A percentile compares a stretch with the other conserved stretches of the same genome.
These are phyloP conservation scores for Atrichornis clamosus DNA, from an alignment of 2,113 vertebrate genomes.

Conservation along the genomic window DNA sequence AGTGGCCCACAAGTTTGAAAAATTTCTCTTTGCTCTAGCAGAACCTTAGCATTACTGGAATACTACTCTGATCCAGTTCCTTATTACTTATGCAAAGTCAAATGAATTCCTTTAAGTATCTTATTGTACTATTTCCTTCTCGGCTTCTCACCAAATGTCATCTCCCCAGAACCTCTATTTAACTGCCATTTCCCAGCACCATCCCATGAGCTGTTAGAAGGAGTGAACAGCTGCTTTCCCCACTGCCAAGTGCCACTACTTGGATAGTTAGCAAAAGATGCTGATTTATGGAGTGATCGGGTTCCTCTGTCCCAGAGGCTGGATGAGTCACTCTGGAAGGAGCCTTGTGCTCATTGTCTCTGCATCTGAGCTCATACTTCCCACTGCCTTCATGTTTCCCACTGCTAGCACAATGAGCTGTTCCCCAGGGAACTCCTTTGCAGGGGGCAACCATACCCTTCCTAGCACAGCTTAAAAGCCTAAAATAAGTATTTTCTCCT, in stretches of 20 bases:
- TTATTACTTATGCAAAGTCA: background rate
- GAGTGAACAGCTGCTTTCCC: constrained; percentile 9
- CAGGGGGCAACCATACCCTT: background rate
- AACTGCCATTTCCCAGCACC: background rate
- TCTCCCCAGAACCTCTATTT: background rate
- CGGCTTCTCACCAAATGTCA: background rate
- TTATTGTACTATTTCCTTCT: background rate
- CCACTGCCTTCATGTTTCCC: constrained; percentile 50
- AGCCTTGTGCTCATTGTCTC: constrained; percentile 50
- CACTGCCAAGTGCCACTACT: constrained; percentile 5
- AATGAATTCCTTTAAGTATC: background rate
- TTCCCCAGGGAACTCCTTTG: constrained; percentile 25
- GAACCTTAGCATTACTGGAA: background rate
- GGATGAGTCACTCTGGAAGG: constrained; percentile 52
- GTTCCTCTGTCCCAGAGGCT: constrained; percentile 43
- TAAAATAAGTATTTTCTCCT: background rate
- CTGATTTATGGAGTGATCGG: constrained; percentile 17
- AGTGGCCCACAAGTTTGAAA: background rate
- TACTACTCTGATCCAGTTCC: background rate
- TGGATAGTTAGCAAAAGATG: constrained; percentile 8
- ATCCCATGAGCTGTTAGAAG: background rate
- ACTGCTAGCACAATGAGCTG: background rate
- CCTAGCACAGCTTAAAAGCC: background rate
- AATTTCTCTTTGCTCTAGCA: background rate
- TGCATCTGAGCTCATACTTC: constrained; percentile 53